Evolutionary conservation across 2,797 vertebrate species (phyloP), one percentile per base, ranked within the genome.

Genomic region (Anguilla obscura): DNA sequence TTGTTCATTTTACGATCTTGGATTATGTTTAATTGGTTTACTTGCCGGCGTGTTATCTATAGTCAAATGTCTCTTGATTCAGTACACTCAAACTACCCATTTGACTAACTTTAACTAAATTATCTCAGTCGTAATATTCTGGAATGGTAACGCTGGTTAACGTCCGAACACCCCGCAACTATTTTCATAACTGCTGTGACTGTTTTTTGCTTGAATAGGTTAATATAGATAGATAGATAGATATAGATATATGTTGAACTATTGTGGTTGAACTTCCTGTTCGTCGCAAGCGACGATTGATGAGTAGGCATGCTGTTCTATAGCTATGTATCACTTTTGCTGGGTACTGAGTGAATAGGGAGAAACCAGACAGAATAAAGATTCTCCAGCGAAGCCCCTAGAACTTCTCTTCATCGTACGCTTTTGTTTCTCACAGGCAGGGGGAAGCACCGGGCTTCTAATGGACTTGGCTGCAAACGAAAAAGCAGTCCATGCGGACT

Each of bases 401-500:
- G 27, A 7, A 10, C 27, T 36, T 9, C 74, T 85, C 33, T 30
- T 71, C 18, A 79, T 21, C 18, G 33, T 12, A 54, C 45, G 33
- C 24, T 86, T 76, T 30, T 16, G 12, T 71, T 50, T 92, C 85
- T 92, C 63, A 89, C 95, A 97, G 96, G 96, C 96, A 96, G 96
- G 96, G 48, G 96, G 96, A 93, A 97, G 96, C 94, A 96, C 94
- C 30, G 96, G 96, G 0, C 93, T 96, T 71, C 91, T 97, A 0
- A 97, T 96, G 96, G 96, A 96, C 91, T 92, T 97, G 89, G 96
- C 96, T 84, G 96, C 96, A 90, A 99, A 99, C 89, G 98, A 99
- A 89, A 99, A 99, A 88, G 98, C 98, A 0, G 98, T 99, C 14
- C 98, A 99, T 87, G 97, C 97, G 0, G 98, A 99, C 92, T 99